A percentile compares a stretch with the other conserved stretches of the same genome.
phyloP scores from a whole-genome alignment of 2,113 vertebrate species.

The Uria aalge region DNA sequence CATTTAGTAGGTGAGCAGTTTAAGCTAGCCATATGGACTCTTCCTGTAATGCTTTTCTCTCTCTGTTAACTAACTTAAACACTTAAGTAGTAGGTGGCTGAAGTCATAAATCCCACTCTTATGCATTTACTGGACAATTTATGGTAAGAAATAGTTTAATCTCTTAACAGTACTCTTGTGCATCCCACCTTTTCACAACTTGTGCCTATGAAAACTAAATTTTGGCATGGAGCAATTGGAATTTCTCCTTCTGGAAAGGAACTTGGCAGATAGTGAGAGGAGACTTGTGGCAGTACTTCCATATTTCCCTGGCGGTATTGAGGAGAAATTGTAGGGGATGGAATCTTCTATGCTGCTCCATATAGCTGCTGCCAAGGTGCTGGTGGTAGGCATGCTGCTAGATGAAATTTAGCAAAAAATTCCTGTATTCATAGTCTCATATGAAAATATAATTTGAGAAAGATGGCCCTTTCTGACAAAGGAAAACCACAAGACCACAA shows the following conservation, averaged over 20 bases:
- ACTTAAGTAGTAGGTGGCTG: not conserved
- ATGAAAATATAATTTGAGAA: not conserved
- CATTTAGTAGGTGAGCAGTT: not conserved
- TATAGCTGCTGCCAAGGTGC: not conserved
- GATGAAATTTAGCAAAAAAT: not conserved
- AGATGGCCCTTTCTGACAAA: not conserved
- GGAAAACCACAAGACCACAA: not conserved
- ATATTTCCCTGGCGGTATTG: conserved; percentile 34
- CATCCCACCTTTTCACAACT: not conserved
- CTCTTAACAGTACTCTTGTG: not conserved
- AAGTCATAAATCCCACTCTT: not conserved
- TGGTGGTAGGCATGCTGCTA: not conserved
- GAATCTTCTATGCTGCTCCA: conserved; percentile 28
- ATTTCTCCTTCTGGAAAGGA: conserved; percentile 15
- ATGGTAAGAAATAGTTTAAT: not conserved
- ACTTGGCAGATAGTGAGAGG: conserved; percentile 22
- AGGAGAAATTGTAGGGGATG: conserved; percentile 18
- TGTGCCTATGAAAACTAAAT: not conserved
- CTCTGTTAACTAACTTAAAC: not conserved
- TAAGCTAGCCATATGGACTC: not conserved
- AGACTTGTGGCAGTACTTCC: conserved; percentile 25
- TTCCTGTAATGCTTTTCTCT: not conserved
- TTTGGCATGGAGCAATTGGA: conserved; percentile 14
- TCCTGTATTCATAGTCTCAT: not conserved
- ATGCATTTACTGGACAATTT: not conserved